phyloP scores from a whole-genome alignment of 2,113 vertebrate species.

The Chaetops frenatus region DNA sequence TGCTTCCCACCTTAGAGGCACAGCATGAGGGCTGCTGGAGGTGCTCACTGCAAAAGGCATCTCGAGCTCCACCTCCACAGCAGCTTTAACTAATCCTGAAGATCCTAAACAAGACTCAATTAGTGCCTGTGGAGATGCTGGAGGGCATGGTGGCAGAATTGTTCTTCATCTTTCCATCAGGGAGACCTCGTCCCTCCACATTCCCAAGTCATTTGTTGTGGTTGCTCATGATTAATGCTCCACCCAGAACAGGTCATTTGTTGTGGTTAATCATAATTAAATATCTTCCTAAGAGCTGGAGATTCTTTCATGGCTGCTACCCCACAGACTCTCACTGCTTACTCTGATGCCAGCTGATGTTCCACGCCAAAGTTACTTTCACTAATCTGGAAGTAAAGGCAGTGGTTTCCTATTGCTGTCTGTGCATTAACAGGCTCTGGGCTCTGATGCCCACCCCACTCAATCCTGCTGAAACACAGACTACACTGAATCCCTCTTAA shows the following conservation, averaged over 20 bases:
- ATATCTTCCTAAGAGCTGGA: constrained; percentile 23
- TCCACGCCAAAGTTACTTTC: neutral
- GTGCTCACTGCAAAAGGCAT: neutral
- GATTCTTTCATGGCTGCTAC: constrained; percentile 5
- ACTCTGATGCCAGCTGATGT: neutral
- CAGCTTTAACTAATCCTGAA: neutral
- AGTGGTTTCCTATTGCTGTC: neutral
- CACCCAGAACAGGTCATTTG: constrained; percentile 27
- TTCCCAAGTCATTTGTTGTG: constrained; percentile 37
- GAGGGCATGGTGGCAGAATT: neutral
- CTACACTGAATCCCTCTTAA: neutral
- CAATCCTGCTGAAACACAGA: neutral
- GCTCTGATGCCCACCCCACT: neutral
- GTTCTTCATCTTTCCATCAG: neutral
- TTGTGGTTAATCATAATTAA: constrained; percentile 49
- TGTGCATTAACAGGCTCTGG: neutral
- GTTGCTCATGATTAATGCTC: neutral
- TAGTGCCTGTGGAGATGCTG: neutral
- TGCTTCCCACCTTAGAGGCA: neutral
- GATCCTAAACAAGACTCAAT: neutral
- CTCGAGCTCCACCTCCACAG: neutral
- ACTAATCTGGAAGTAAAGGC: neutral
- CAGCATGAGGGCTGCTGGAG: neutral
- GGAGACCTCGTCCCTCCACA: neutral
- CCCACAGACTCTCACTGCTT: constrained; percentile 10